Conservation (phyloP, 2,888 invertebrate species). For the Phortica magna region DNA sequence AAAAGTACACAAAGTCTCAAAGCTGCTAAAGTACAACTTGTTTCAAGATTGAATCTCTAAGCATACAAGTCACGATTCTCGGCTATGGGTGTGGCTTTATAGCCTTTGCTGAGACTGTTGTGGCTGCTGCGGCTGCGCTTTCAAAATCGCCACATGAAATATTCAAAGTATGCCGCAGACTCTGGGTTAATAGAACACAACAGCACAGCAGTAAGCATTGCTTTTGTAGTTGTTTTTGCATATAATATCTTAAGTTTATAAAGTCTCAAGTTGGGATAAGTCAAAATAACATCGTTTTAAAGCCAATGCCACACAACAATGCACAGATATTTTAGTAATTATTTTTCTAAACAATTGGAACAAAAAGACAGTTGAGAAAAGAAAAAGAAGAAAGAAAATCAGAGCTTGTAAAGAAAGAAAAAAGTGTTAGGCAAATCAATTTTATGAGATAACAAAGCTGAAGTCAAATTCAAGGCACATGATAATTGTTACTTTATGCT, state of each 20-base stretch:
- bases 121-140: not conserved
- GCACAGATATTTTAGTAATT: slow-evolving; percentile 5
- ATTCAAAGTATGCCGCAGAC: slow-evolving; percentile 25
- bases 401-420: not conserved
- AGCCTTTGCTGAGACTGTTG: not conserved
- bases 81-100: slow-evolving; percentile 14
- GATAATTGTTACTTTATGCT: slow-evolving; percentile 10
- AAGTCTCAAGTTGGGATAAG: too few relatives aligned
- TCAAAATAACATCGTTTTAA: too few relatives aligned
- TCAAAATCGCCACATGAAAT: slow-evolving; percentile 4
- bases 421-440: slow-evolving; percentile 45
- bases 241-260: too few relatives aligned
- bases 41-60: slow-evolving; percentile 14
- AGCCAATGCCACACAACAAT: not conserved
- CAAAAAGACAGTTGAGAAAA: not conserved
- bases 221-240: not conserved
- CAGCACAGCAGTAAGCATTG: not conserved
- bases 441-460: slow-evolving; percentile 45
- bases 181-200: slow-evolving; percentile 66
- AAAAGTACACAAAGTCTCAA: not conserved
- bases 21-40: not conserved
- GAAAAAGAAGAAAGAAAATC: not conserved
- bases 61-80: slow-evolving; percentile 26
- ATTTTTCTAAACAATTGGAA: slow-evolving; percentile 12
- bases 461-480: not conserved